Evolutionary conservation across 2,113 vertebrate species (phyloP), one percentile per base, ranked within the genome.

Genomic region (Heterotis niloticus): DNA sequence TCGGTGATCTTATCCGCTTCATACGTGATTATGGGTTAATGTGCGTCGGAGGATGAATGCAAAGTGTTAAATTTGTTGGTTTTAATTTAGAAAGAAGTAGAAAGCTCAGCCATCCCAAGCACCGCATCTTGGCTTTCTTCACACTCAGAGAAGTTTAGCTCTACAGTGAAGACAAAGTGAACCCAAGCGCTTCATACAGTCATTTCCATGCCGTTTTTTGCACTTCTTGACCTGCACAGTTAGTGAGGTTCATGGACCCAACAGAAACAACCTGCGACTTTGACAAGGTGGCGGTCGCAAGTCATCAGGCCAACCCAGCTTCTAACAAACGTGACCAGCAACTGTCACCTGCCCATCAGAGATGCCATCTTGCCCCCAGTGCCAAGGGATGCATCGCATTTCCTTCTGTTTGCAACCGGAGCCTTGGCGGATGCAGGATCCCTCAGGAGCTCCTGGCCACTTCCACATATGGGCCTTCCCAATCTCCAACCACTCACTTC

Each of bases 41-140:
- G 23, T n/a, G 29, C 23, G 28, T 74, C 82, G 82, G 86, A 83
- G 81, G 82, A 88, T 84, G 82, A 79, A 81, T 83, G 82, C 78
- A 71, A 79, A 75, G 78, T 86, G 83, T 86, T 87, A 86, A n/a
- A 89, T 89, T 86, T 83, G 76, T 71, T 80, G 64, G 80, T 78
- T 90, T 88, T 88, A 88, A 91, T 89, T 89, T 88, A 89, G 34
- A 7, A 7, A 44, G 34, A 44, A 44, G 85, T 67, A 83, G 78
- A 73, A 78, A 16, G 12, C 2, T 18, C n/a, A 72, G 69, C 54
- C 51, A 72, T 72, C 44, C 20, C 17, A 34, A 51, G 17, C n/a
- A 20, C 28, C 10, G 34, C 18, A 14, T 71, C 10, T 13, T 23
- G 16, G 34, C 34, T 7, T 7, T 44, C 7, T 44, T 44, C 20